Conservation (phyloP, 2,797 vertebrate species). For the Cossypha polioptera region DNA sequence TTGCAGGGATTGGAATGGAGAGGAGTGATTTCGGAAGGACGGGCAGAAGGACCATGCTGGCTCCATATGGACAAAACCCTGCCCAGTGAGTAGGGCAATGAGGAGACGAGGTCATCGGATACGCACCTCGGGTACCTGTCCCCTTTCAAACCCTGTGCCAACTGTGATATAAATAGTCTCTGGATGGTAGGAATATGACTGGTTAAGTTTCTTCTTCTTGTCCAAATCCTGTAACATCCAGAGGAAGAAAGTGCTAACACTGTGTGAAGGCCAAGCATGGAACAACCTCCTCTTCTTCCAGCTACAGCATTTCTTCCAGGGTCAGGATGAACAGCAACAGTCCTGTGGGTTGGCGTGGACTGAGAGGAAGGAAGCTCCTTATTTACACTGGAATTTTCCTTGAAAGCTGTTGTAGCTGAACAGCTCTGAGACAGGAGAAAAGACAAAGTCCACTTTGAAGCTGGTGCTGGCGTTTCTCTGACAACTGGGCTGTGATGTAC, state of each 20-base stretch:
- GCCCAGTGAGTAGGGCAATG: conserved; percentile 76
- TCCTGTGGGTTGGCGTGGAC: neutral
- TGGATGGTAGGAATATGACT: conserved; percentile 70
- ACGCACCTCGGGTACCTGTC: conserved; percentile 30
- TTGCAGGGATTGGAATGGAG: conserved; percentile 67
- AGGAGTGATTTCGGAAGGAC: conserved; percentile 76
- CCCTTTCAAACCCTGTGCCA: conserved; percentile 74
- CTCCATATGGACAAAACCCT: conserved; percentile 73
- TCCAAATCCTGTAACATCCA: conserved; percentile 80
- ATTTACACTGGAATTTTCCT: conserved; percentile 37
- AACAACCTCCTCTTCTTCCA: conserved; percentile 57
- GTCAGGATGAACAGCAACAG: conserved; percentile 17
- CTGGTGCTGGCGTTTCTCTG: neutral
- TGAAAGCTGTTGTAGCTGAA: conserved; percentile 43
- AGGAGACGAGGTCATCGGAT: conserved; percentile 67
- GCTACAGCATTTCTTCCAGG: neutral
- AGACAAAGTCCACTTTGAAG: conserved; percentile 73
- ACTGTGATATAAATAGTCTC: conserved; percentile 71
- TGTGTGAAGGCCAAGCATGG: conserved; percentile 78
- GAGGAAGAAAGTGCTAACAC: conserved; percentile 81
- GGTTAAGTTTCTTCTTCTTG: conserved; percentile 72
- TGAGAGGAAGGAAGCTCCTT: conserved; percentile 20
- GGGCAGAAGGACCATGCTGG: conserved; percentile 69
- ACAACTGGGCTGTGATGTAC: neutral
- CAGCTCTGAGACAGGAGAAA: conserved; percentile 66